phyloP scores from a whole-genome alignment of 2,888 invertebrate genomes.

The Cephus rjabovi region DNA sequence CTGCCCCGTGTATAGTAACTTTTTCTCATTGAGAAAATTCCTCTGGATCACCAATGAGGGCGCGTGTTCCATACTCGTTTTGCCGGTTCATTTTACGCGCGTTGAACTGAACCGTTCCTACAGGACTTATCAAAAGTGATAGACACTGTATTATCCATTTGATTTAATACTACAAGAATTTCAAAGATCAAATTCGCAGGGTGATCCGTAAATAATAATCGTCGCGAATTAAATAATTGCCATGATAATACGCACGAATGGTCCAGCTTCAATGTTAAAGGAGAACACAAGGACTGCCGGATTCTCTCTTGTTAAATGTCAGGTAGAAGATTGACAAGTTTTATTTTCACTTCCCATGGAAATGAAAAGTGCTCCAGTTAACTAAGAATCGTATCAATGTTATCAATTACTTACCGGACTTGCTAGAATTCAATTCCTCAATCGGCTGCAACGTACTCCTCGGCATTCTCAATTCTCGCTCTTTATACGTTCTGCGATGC shows the following conservation, averaged over 20 bases:
- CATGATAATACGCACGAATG: not conserved
- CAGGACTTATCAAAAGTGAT: not conserved
- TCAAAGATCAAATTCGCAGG: not conserved
- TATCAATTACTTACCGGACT: constrained; percentile 43
- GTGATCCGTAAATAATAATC: not conserved
- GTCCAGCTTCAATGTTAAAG: not conserved
- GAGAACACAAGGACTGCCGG: not conserved
- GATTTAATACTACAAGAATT: not conserved
- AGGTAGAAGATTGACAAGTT: not conserved
- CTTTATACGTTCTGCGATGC: not conserved
- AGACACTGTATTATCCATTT: not conserved
- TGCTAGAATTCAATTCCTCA: constrained; percentile 55
- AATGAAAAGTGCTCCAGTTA: not conserved
- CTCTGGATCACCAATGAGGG: not conserved
- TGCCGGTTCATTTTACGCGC: not conserved
- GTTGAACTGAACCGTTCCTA: not conserved
- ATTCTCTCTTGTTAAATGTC: not conserved
- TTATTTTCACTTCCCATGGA: constrained; percentile 1
- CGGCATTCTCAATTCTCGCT: constrained; percentile 17
- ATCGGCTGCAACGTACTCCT: constrained; percentile 54
- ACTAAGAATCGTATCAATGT: not conserved
- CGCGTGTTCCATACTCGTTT: not conserved
- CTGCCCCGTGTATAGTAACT: not conserved
- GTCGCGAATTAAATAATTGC: not conserved
- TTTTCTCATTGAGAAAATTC: not conserved